Percentiles rank a stretch among this genome's conserved stretches.
These are phyloP conservation scores for Polymixis lichenea DNA, from an alignment of 2,888 invertebrate species.

Conservation along the genomic window DNA sequence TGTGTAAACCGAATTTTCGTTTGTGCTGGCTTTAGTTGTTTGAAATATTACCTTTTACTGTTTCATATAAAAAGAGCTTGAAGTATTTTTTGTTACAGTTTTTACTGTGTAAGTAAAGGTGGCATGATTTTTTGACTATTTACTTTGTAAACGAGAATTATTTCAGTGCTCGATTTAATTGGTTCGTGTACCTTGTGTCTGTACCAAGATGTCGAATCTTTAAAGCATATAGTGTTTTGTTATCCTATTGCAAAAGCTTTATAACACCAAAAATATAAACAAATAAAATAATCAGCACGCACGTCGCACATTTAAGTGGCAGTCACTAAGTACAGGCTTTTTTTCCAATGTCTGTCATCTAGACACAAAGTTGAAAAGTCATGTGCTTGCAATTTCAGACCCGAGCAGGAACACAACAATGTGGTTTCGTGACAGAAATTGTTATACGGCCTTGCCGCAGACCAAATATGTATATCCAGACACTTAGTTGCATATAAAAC, in stretches of 20 bases:
- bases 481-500: neutral
- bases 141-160: neutral
- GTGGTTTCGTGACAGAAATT: neutral
- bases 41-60: constrained; percentile 41
- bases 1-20: constrained; percentile 47
- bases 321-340: too few relatives aligned
- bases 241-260: neutral
- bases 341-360: neutral
- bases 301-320: neutral
- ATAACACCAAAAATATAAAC: neutral
- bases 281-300: neutral
- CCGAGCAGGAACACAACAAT: neutral
- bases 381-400: constrained; percentile 10
- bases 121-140: neutral
- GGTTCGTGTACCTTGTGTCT: neutral
- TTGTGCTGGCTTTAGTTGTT: constrained; percentile 35
- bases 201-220: too few relatives aligned
- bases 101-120: neutral
- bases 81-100: constrained; percentile 15
- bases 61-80: constrained; percentile 24
- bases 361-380: constrained; percentile 20
- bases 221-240: neutral
- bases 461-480: neutral
- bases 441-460: neutral
- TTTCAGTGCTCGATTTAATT: neutral